Conservation (phyloP, 2,113 vertebrate species). For the Ammodramus savannarum region DNA sequence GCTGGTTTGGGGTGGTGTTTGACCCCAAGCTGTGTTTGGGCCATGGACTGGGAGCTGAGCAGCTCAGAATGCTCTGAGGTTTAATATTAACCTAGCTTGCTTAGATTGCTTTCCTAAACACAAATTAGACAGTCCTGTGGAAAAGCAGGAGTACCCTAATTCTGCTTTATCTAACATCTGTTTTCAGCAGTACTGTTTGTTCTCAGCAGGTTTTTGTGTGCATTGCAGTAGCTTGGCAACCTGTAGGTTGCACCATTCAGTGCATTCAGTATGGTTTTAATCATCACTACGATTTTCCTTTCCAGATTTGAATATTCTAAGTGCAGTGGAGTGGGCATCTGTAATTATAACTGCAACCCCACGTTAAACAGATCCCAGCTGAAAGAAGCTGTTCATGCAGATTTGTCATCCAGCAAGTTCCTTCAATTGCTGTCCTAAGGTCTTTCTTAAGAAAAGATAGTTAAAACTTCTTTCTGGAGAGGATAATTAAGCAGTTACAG, state of each 20-base stretch:
- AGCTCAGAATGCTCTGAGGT: not conserved
- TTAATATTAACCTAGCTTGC: not conserved
- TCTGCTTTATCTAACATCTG: conserved; percentile 54
- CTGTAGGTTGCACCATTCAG: conserved; percentile 22
- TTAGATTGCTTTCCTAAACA: not conserved
- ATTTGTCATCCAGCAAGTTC: not conserved
- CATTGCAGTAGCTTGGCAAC: conserved; percentile 54
- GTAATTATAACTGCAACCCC: not conserved
- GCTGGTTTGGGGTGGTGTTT: not conserved
- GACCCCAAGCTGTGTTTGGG: not conserved
- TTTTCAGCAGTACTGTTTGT: conserved; percentile 58
- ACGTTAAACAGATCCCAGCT: not conserved
- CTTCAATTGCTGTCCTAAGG: not conserved
- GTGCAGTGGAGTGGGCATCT: not conserved
- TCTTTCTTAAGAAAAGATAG: not conserved
- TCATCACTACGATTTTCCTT: conserved; percentile 32
- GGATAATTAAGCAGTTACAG: not conserved
- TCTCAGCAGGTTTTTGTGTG: conserved; percentile 60
- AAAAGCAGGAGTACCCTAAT: conserved; percentile 10
- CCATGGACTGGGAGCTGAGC: not conserved
- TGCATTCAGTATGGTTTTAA: conserved; percentile 33
- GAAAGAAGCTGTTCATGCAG: not conserved
- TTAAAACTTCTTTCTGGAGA: not conserved
- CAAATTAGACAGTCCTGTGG: not conserved
- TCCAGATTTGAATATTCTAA: conserved; percentile 40